Evolutionary conservation across 2,888 invertebrate genomes (phyloP).

Genomic region (Arge pagana): DNA sequence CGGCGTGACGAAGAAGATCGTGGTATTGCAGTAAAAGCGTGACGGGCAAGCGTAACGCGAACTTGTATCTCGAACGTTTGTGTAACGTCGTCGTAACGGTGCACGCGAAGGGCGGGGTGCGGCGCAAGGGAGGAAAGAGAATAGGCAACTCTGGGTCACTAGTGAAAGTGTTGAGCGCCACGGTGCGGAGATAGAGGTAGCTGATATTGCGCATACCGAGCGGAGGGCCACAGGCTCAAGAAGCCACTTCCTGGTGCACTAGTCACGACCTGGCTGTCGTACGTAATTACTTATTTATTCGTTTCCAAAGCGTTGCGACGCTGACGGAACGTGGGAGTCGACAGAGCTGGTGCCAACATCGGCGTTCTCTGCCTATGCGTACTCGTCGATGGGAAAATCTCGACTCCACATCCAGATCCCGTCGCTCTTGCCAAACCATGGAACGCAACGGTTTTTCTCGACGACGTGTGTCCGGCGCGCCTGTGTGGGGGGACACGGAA

Average conservation of each 20-base stretch:
- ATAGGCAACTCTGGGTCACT: slow-evolving; percentile 53
- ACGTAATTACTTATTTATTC: neutral
- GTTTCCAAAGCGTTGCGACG: neutral
- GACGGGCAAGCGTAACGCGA: neutral
- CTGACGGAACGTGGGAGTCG: too few species aligned
- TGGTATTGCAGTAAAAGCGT: neutral
- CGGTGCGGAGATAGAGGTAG: neutral
- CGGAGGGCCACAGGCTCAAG: neutral
- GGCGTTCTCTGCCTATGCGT: too few species aligned
- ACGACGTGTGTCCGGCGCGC: neutral
- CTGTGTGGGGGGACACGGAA: neutral
- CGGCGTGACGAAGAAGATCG: neutral
- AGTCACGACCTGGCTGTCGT: neutral
- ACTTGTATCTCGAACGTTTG: neutral
- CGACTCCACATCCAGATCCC: too few species aligned
- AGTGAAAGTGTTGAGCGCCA: slow-evolving; percentile 52
- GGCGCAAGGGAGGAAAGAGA: slow-evolving; percentile 3
- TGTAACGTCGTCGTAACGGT: neutral
- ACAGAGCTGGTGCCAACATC: too few species aligned
- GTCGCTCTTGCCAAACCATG: too few species aligned
- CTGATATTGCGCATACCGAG: neutral
- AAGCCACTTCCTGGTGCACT: neutral
- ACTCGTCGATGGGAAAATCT: too few species aligned
- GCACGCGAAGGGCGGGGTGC: neutral
- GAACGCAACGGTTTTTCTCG: neutral